A percentile compares a stretch with the other conserved stretches of the same genome.
Conservation (phyloP, 2,888 invertebrate species). For the Agriopis aurantiaria region DNA sequence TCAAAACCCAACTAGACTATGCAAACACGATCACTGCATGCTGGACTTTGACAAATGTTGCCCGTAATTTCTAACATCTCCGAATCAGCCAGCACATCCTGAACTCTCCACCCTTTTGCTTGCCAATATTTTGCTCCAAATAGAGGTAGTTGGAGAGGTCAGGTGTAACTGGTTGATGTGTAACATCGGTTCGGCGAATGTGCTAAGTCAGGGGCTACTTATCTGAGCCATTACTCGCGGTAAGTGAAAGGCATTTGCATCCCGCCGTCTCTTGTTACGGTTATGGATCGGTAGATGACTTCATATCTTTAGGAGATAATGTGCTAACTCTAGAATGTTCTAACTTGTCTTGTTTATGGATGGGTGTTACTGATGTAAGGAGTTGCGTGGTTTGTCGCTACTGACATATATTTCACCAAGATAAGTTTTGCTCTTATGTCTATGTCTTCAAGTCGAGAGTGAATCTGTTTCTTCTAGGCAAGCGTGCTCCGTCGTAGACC, state of each 20-base stretch:
- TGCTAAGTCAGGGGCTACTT: constrained; percentile 78
- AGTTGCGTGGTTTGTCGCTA: background rate
- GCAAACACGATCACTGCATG: constrained; percentile 58
- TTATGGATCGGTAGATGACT: constrained; percentile 40
- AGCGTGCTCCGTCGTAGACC: no score
- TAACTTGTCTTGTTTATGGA: constrained; percentile 9
- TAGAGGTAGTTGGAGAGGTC: constrained; percentile 47
- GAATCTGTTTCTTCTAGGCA: no score
- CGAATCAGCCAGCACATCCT: constrained; percentile 16
- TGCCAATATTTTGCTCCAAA: constrained; percentile 1
- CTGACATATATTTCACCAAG: background rate
- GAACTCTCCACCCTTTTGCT: constrained; percentile 51
- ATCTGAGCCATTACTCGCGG: constrained; percentile 72
- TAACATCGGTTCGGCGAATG: constrained; percentile 74
- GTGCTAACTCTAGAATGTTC: constrained; percentile 16
- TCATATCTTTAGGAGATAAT: constrained; percentile 23
- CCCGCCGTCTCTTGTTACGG: constrained; percentile 40
- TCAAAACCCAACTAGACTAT: constrained; percentile 12
- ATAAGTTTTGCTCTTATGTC: background rate
- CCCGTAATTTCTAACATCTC: constrained; percentile 71
- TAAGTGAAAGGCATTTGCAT: constrained; percentile 73
- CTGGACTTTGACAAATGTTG: constrained; percentile 77
- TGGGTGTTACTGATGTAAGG: background rate
- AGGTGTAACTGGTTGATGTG: constrained; percentile 51
- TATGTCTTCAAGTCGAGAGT: no score